Evolutionary conservation across 1,140 invertebrate species (phyloP).

Genomic region (Pygmarrhopalites habei): DNA sequence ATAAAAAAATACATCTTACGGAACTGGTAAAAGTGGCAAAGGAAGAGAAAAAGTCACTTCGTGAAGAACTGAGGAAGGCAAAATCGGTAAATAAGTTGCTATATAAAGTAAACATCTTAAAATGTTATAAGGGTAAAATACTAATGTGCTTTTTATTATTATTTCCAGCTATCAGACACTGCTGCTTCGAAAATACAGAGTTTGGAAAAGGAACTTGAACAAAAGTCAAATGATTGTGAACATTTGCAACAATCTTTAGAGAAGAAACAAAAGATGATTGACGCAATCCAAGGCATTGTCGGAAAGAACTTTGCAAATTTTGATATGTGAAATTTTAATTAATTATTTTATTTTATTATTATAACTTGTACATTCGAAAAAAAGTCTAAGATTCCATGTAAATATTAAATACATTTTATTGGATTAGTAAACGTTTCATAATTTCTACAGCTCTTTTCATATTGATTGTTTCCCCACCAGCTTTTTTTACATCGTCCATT

Average conservation of each 20-base stretch:
- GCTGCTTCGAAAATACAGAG: not conserved
- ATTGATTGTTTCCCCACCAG: slow-evolving; percentile 8
- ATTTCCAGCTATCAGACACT: too few relatives aligned
- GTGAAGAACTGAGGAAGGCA: not conserved
- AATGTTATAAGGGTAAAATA: too few relatives aligned
- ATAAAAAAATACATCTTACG: too few relatives aligned
- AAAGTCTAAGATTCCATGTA: too few relatives aligned
- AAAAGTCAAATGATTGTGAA: slow-evolving; percentile 1
- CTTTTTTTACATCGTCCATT: slow-evolving; percentile 1
- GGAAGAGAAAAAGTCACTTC: not conserved
- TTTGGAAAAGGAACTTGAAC: slow-evolving; percentile 10
- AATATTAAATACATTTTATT: too few relatives aligned
- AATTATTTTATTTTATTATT: too few relatives aligned
- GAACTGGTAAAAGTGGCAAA: not conserved
- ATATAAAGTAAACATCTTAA: not conserved
- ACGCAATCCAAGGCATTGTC: slow-evolving; percentile 14
- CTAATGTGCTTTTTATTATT: too few relatives aligned
- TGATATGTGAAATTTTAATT: not conserved
- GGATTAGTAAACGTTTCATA: too few relatives aligned
- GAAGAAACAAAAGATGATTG: not conserved
- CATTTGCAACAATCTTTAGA: not conserved
- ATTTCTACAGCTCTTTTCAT: slow-evolving; percentile 23
- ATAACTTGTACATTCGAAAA: too few relatives aligned
- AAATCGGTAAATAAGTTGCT: not conserved
- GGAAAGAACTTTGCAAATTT: slow-evolving; percentile 5